Percentiles rank a stretch among this genome's conserved stretches.
phyloP scores from a whole-genome alignment of 37 sponge, comb jelly and placozoan species.

The Halichondria panicea region DNA sequence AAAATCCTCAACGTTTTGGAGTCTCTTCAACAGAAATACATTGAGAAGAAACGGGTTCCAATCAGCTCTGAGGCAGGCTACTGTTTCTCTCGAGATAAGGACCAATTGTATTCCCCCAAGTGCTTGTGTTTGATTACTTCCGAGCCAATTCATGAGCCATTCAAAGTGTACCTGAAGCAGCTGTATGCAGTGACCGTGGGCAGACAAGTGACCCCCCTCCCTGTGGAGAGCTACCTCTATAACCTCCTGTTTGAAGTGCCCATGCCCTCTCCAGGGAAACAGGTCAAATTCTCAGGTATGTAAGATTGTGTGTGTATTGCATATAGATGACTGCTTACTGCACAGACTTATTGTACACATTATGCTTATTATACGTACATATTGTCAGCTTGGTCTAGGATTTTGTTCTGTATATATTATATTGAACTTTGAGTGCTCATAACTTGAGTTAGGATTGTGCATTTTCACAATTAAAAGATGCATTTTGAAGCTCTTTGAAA shows the following conservation, averaged over 20 bases:
- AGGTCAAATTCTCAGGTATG: conserved; percentile 45
- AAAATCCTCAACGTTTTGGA: conserved; percentile 37
- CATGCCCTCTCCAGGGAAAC: conserved; percentile 73
- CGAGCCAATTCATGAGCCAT: conserved; percentile 47
- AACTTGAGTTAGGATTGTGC: no score
- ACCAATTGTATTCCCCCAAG: conserved; percentile 56
- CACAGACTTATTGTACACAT: no score
- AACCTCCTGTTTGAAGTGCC: conserved; percentile 78
- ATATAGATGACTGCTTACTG: no score
- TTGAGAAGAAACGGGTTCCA: background rate
- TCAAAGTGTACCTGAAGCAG: conserved; percentile 52
- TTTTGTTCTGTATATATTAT: no score
- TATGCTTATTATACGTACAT: background rate
- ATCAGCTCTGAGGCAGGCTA: conserved; percentile 11
- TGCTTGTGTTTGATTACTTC: conserved; percentile 66
- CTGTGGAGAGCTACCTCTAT: conserved; percentile 80
- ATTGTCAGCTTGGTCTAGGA: no score
- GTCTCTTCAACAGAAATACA: conserved; percentile 41
- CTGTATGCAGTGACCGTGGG: conserved; percentile 51
- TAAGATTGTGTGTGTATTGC: no score
- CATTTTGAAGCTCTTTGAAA: background rate
- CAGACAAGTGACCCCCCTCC: conserved; percentile 36
- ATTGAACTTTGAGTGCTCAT: no score
- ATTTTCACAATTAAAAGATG: background rate
- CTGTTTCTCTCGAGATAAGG: conserved; percentile 11